Evolutionary conservation across 2,888 invertebrate genomes (phyloP).

Genomic region (Erebia ligea): DNA sequence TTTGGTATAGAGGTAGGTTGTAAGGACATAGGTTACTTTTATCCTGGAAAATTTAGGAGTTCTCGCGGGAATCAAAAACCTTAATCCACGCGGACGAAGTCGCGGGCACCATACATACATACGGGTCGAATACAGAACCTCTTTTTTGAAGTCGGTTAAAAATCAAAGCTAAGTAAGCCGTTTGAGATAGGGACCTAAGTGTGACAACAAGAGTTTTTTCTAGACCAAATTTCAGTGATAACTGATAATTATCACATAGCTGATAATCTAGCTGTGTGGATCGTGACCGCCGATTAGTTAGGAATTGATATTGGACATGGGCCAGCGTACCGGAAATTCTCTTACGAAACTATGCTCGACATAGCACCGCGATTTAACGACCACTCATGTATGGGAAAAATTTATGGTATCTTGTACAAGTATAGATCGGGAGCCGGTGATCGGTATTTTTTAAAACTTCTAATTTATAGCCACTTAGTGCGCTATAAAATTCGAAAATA

Average conservation of each 20-base stretch:
- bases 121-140: background rate
- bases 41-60: too few species aligned
- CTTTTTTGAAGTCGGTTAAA: background rate
- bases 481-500: background rate
- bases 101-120: too few species aligned
- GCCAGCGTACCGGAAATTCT: slow-evolving; percentile 53
- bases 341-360: slow-evolving; percentile 49
- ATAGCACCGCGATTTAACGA: slow-evolving; percentile 60
- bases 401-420: slow-evolving; percentile 56
- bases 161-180: background rate
- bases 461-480: background rate
- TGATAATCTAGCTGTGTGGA: slow-evolving; percentile 59
- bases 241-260: slow-evolving; percentile 38
- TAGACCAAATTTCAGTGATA: slow-evolving; percentile 43
- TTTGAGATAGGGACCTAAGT: background rate
- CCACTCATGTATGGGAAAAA: slow-evolving; percentile 67
- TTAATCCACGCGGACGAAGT: background rate
- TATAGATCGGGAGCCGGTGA: slow-evolving; percentile 15
- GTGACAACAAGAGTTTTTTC: slow-evolving; percentile 43
- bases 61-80: too few species aligned
- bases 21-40: too few species aligned
- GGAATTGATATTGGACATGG: slow-evolving; percentile 61
- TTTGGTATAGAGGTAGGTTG: too few species aligned
- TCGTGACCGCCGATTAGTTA: slow-evolving; percentile 68
- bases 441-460: background rate